phyloP scores from a whole-genome alignment of 35 echinoderm and acorn worm species.

The Ophioderma brevispina region DNA sequence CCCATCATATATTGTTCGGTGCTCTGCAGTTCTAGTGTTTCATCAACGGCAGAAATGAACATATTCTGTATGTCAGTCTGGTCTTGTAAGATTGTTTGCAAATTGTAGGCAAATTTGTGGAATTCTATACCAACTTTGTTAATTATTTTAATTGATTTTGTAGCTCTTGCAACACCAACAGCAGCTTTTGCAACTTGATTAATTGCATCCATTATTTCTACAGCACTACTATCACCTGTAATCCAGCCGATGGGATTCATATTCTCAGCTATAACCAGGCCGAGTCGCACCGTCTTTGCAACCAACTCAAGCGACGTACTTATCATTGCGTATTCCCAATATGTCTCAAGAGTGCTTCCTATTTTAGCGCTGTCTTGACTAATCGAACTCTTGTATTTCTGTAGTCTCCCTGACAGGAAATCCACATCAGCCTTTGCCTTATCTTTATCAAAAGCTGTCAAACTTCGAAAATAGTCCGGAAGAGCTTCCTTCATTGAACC shows the following conservation, averaged over 20 bases:
- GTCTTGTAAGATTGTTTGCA: background rate
- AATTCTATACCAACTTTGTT: background rate
- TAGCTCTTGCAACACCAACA: background rate
- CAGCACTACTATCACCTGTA: background rate
- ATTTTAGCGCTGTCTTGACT: background rate
- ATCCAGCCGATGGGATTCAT: background rate
- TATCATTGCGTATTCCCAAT: background rate
- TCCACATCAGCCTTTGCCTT: background rate
- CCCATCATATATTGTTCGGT: background rate
- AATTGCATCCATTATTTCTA: background rate
- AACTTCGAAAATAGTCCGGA: background rate
- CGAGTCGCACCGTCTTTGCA: background rate
- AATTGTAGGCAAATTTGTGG: background rate
- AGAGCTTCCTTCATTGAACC: background rate
- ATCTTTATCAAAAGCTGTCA: background rate
- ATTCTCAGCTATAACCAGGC: background rate
- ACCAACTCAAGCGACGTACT: background rate
- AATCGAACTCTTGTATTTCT: background rate
- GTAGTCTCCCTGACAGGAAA: background rate
- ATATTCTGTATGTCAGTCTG: background rate
- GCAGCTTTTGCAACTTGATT: background rate
- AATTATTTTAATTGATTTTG: background rate
- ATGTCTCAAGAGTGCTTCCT: background rate
- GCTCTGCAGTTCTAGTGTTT: background rate
- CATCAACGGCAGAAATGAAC: background rate